Evolutionary conservation across 2,797 vertebrate genomes (phyloP).

Genomic region (Buceros bicornis): DNA sequence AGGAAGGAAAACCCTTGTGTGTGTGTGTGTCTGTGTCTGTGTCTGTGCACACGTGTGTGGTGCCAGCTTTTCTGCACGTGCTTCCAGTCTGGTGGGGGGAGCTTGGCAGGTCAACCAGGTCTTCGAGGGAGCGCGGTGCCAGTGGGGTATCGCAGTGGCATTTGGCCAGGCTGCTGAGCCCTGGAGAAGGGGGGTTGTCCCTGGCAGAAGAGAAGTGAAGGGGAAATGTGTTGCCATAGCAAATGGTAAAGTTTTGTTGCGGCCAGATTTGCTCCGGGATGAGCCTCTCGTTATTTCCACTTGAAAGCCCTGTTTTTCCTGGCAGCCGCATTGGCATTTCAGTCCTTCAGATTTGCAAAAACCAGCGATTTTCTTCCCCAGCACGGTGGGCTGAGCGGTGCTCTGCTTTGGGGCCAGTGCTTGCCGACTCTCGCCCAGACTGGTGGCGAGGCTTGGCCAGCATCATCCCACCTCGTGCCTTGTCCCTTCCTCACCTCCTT

Average conservation of each 20-base stretch:
- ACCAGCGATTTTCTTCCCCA: neutral
- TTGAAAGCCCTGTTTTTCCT: constrained; percentile 46
- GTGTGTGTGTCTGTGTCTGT: neutral
- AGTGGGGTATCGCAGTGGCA: neutral
- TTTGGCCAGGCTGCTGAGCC: neutral
- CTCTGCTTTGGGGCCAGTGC: neutral
- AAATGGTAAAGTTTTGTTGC: neutral
- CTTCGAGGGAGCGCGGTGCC: accelerated
- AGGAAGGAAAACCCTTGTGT: neutral
- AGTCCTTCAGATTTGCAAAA: neutral
- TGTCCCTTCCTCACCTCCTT: neutral
- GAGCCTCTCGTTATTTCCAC: constrained; percentile 25
- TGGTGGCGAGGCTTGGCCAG: neutral
- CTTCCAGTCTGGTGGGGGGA: neutral
- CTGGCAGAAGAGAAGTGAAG: neutral
- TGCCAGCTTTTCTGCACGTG: neutral
- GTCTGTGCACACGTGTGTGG: accelerated
- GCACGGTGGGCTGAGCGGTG: neutral
- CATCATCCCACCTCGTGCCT: neutral
- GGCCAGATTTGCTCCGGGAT: neutral
- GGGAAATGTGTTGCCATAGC: neutral
- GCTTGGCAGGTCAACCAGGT: neutral
- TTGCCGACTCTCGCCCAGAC: accelerated
- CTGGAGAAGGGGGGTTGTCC: neutral
- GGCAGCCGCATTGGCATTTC: neutral